phyloP scores from a whole-genome alignment of 2,797 vertebrate genomes.

The Rhinophrynus dorsalis region DNA sequence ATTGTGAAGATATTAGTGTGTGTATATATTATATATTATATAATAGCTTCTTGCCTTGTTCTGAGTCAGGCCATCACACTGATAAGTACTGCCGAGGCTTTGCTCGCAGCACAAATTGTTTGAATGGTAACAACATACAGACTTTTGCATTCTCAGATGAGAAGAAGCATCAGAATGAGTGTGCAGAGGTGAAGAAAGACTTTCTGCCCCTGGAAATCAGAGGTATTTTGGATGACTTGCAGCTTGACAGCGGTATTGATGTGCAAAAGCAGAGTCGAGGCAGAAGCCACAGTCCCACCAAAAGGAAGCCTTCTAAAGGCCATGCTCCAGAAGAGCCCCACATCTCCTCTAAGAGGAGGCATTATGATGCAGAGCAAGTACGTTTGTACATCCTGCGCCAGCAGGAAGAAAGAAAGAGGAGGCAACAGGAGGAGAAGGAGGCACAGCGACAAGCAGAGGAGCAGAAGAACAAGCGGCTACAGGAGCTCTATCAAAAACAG shows the following conservation, averaged over 20 bases:
- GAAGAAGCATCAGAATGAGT: not conserved
- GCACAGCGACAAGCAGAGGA: conserved; percentile 85
- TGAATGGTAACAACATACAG: not conserved
- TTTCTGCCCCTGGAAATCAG: conserved; percentile 85
- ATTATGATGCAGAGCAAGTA: conserved; percentile 88
- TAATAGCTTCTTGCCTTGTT: not conserved
- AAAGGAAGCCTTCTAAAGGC: conserved; percentile 69
- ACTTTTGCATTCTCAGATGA: not conserved
- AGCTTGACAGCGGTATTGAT: conserved; percentile 70
- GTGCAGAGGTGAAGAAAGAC: conserved; percentile 64
- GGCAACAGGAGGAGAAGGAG: conserved; percentile 84
- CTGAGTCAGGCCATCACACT: not conserved
- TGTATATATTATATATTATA: not conserved
- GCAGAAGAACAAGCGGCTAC: conserved; percentile 85
- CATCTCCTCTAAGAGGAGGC: conserved; percentile 78
- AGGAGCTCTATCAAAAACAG: conserved; percentile 93
- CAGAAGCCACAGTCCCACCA: conserved; percentile 81
- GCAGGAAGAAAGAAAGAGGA: conserved; percentile 88
- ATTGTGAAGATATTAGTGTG: too few species aligned
- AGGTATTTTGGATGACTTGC: conserved; percentile 89
- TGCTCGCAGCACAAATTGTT: not conserved
- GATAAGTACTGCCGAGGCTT: conserved; percentile 14
- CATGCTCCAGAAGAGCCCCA: conserved; percentile 64
- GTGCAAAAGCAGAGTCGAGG: conserved; percentile 57
- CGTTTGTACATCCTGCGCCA: conserved; percentile 89